Percentiles rank a stretch among this genome's conserved stretches.
These are phyloP conservation scores for Cossypha dichroa DNA, from an alignment of 2,797 vertebrate genomes.

Conservation along the genomic window DNA sequence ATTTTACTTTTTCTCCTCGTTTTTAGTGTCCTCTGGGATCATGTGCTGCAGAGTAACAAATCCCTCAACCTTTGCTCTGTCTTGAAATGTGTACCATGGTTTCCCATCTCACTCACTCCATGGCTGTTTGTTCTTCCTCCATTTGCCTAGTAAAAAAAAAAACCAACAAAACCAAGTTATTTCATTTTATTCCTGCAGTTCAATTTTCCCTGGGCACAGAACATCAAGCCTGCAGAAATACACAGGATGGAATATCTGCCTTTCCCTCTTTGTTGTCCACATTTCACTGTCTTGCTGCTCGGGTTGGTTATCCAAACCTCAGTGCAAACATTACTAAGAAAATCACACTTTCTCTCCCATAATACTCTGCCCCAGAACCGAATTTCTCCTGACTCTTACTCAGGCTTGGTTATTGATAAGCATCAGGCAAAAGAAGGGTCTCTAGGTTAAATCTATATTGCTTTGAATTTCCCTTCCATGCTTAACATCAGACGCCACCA, in stretches of 20 bases:
- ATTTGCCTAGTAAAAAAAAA: not conserved
- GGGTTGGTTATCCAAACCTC: not conserved
- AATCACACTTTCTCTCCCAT: not conserved
- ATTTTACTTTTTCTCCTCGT: not conserved
- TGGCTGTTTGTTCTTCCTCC: not conserved
- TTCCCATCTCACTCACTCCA: not conserved
- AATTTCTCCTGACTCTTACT: constrained; percentile 22
- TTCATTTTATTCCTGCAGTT: not conserved
- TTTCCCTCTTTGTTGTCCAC: not conserved
- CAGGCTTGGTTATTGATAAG: constrained; percentile 49
- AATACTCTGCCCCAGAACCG: not conserved
- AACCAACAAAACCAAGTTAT: not conserved
- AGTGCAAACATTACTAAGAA: constrained; percentile 24
- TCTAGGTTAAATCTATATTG: constrained; percentile 64
- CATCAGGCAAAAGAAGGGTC: constrained; percentile 51
- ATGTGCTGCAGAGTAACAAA: not conserved
- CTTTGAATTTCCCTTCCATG: constrained; percentile 69
- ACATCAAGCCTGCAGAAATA: not conserved
- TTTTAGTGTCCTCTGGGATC: not conserved
- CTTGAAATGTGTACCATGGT: not conserved
- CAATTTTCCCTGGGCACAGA: not conserved
- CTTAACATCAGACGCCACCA: constrained; percentile 69
- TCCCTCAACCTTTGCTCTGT: not conserved
- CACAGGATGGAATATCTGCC: not conserved
- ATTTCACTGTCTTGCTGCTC: not conserved